A percentile compares a stretch with the other conserved stretches of the same genome.
phyloP scores from a whole-genome alignment of 2,888 invertebrate species.

The Drosophila pseudotalamancana region DNA sequence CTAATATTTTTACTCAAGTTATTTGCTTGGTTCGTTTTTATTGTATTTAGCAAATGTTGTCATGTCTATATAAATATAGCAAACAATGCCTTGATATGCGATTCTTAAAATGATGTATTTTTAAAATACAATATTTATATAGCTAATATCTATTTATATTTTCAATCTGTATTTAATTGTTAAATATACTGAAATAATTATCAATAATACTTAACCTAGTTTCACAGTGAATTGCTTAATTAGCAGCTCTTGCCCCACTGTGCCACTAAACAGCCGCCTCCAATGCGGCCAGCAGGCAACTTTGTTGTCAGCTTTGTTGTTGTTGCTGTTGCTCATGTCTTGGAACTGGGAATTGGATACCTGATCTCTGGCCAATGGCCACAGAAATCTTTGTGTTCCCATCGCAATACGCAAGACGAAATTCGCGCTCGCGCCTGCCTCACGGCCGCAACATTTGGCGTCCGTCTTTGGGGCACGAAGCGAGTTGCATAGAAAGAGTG shows the following conservation, averaged over 20 bases:
- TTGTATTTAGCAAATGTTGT: too few species aligned
- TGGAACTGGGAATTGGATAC: constrained; percentile 69
- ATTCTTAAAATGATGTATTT: too few species aligned
- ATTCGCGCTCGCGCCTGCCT: constrained; percentile 55
- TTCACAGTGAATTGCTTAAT: too few species aligned
- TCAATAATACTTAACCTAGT: neutral
- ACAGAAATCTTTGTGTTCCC: constrained; percentile 47
- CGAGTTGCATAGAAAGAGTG: neutral
- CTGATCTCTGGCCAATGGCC: constrained; percentile 72
- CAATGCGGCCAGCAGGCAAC: constrained; percentile 15
- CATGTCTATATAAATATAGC: too few species aligned
- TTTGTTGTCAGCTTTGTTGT: constrained; percentile 33
- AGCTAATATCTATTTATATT: too few species aligned
- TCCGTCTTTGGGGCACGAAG: constrained; percentile 11
- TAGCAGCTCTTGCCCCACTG: constrained; percentile 32
- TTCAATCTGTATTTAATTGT: too few species aligned
- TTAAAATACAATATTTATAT: too few species aligned
- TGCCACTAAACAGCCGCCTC: constrained; percentile 20
- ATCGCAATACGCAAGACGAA: too few species aligned
- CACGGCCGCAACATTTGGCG: constrained; percentile 16
- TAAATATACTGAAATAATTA: neutral
- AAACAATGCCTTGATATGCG: too few species aligned
- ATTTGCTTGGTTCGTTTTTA: too few species aligned
- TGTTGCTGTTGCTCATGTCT: constrained; percentile 59
- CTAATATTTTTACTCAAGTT: neutral